Evolutionary conservation across 64 coral and sea anemone species (phyloP).

Genomic region (Stylophora pistillata): DNA sequence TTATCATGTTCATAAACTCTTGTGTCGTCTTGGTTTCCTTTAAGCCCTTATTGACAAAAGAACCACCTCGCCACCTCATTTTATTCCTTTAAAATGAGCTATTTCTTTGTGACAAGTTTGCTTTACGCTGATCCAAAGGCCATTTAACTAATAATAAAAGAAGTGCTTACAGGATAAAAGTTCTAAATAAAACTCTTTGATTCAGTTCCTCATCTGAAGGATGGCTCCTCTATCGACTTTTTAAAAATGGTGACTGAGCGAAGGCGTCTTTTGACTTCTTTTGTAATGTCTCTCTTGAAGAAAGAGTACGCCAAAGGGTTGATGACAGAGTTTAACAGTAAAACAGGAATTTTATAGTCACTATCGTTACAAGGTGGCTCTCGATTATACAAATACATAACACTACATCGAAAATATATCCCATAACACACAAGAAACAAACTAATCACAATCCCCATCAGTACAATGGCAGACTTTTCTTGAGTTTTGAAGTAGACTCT

Average conservation of each 20-base stretch:
- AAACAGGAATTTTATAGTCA: not conserved
- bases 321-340: not conserved
- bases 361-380: not conserved
- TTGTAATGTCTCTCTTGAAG: not conserved
- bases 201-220: no score
- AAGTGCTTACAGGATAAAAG: no score
- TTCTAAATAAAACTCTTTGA: no score
- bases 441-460: not conserved
- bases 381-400: not conserved
- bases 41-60: no score
- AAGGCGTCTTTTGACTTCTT: not conserved
- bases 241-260: not conserved
- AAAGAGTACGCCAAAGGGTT: not conserved
- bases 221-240: no score
- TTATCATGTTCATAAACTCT: no score
- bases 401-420: not conserved
- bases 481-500: slow-evolving; percentile 42
- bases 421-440: not conserved
- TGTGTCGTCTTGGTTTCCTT: no score
- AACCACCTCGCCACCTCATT: no score
- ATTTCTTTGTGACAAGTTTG: no score
- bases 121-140: no score
- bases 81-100: no score
- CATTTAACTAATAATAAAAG: no score
- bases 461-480: not conserved